Percentiles rank a stretch among this genome's conserved stretches.
phyloP scores from a whole-genome alignment of 2,113 vertebrate genomes.

The Diadophis punctatus region DNA sequence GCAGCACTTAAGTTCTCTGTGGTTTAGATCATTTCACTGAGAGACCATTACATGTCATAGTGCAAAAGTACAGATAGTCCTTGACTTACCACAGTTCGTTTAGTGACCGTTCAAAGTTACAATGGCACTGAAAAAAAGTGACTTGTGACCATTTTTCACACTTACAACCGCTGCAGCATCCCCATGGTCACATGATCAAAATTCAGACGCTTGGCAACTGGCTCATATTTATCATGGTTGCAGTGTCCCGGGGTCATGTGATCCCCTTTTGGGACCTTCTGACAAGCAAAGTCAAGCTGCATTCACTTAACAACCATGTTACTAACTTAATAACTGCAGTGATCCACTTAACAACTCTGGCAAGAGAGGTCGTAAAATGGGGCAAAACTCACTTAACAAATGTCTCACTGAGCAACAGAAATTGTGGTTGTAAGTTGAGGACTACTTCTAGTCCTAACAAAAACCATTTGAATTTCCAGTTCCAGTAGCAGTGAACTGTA shows the following conservation, averaged over 20 bases:
- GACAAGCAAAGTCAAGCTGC: too few relatives aligned
- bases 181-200: background rate
- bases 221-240: background rate
- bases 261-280: too few relatives aligned
- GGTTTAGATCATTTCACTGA: background rate
- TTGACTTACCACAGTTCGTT: background rate
- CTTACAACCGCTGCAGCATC: background rate
- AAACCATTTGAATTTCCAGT: background rate
- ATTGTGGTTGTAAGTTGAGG: background rate
- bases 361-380: background rate
- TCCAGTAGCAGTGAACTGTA: background rate
- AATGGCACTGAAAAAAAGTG: background rate
- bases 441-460: background rate
- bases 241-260: too few relatives aligned
- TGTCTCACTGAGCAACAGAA: background rate
- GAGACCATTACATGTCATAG: background rate
- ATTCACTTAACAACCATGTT: background rate
- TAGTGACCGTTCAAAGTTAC: background rate
- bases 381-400: background rate
- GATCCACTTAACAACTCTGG: background rate
- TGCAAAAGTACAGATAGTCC: background rate
- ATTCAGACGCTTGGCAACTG: background rate
- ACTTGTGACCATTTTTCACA: background rate
- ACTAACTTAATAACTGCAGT: background rate
- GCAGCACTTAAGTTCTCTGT: background rate